phyloP scores from a whole-genome alignment of 2,113 vertebrate genomes.

The Tor tambroides region DNA sequence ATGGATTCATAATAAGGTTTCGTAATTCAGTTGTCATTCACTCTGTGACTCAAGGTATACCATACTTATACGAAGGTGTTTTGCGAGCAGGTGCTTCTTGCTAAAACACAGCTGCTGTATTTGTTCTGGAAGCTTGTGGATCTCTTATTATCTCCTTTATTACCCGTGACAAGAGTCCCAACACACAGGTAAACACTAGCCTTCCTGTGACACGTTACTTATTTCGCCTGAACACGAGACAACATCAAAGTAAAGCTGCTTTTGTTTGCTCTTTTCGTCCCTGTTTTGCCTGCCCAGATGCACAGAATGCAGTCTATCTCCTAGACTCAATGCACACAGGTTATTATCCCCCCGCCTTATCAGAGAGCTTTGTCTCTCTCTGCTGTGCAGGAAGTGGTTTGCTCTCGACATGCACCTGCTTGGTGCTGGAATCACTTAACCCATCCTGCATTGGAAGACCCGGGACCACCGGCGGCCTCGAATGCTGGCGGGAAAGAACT shows the following conservation, averaged over 20 bases:
- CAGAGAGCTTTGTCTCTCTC: constrained; percentile 46
- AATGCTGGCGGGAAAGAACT: constrained; percentile 15
- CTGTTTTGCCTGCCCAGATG: constrained; percentile 33
- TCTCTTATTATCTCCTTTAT: constrained; percentile 28
- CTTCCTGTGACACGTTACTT: constrained; percentile 53
- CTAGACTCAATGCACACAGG: constrained; percentile 64
- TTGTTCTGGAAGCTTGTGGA: constrained; percentile 17
- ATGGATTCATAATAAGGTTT: constrained; percentile 41
- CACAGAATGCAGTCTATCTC: constrained; percentile 43
- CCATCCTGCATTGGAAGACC: constrained; percentile 35
- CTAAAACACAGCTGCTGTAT: constrained; percentile 32
- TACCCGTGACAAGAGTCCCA: constrained; percentile 9
- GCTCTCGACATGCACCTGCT: constrained; percentile 56
- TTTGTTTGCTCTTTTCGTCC: constrained; percentile 11
- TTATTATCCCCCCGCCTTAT: constrained; percentile 52
- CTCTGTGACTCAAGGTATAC: background rate
- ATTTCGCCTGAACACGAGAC: constrained; percentile 51
- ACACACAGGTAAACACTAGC: constrained; percentile 19
- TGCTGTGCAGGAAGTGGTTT: constrained; percentile 55
- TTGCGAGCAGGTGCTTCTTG: background rate
- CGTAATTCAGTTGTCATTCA: constrained; percentile 23
- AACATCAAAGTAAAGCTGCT: constrained; percentile 59
- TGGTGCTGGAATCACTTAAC: constrained; percentile 56
- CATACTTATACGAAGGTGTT: background rate
- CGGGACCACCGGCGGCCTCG: background rate